Percentiles rank a stretch among this genome's conserved stretches.
Conservation (phyloP, 2,113 vertebrate species). For the Castor canadensis region DNA sequence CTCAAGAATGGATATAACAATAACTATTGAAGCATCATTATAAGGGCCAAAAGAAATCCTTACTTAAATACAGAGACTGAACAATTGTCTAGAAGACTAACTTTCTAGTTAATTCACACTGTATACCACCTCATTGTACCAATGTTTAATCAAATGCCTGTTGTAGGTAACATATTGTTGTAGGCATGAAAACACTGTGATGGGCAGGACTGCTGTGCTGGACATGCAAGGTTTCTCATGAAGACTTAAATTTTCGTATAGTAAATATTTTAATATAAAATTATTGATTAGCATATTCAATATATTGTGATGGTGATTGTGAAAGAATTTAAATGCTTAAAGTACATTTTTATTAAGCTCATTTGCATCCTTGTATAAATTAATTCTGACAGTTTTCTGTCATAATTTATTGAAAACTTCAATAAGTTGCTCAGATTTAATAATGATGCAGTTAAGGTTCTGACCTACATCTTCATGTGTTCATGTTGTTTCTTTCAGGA, state of each 20-base stretch:
- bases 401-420: conserved; percentile 12
- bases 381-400: conserved; percentile 28
- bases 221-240: background rate
- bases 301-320: background rate
- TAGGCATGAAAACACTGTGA: background rate
- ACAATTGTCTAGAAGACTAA: background rate
- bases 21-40: conserved; percentile 8
- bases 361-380: conserved; percentile 35
- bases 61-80: background rate
- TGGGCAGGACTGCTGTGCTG: background rate
- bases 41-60: background rate
- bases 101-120: background rate
- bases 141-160: background rate
- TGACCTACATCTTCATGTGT: background rate
- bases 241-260: background rate
- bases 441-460: background rate
- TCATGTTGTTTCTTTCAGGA: background rate
- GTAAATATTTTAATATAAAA: conserved; percentile 8
- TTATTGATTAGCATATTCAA: background rate
- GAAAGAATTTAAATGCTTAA: background rate
- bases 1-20: background rate
- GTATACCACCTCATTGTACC: background rate
- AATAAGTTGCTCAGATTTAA: conserved; percentile 20
- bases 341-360: conserved; percentile 3
- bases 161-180: background rate